phyloP scores from a whole-genome alignment of 2,888 invertebrate genomes.

The Rugalucina vietnamica region DNA sequence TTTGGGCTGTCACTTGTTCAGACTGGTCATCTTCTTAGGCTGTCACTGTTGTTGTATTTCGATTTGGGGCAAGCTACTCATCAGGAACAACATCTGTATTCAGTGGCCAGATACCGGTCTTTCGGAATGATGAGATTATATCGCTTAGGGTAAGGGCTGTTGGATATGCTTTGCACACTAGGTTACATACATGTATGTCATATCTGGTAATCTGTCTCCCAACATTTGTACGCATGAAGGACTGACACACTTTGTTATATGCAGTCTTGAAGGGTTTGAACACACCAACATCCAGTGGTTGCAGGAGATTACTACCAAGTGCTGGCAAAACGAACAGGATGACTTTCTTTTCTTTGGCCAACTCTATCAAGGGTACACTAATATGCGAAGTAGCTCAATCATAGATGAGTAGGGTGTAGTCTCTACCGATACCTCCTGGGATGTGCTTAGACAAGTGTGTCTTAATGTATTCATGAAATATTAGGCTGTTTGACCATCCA shows the following conservation, averaged over 20 bases:
- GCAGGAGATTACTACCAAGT: background rate
- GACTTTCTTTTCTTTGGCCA: background rate
- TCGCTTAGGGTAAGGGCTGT: constrained; percentile 27
- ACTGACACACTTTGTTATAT: background rate
- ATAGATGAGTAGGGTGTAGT: background rate
- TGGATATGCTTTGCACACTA: constrained; percentile 17
- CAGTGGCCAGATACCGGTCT: constrained; percentile 36
- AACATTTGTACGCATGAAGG: background rate
- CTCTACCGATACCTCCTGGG: background rate
- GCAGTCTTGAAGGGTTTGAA: background rate
- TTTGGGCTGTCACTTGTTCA: background rate
- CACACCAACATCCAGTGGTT: constrained; percentile 10
- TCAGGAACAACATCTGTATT: constrained; percentile 12
- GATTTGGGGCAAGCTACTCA: background rate
- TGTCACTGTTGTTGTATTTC: background rate
- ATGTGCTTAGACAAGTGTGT: background rate
- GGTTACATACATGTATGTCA: constrained; percentile 9
- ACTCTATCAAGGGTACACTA: background rate
- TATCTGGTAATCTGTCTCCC: constrained; percentile 21
- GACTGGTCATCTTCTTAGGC: background rate
- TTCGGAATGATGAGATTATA: constrained; percentile 37
- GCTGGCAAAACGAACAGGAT: background rate
- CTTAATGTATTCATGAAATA: background rate
- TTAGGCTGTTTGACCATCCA: constrained; percentile 22
- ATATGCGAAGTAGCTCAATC: background rate